Evolutionary conservation across 2,888 invertebrate genomes (phyloP).

Genomic region (Erynnis tages): DNA sequence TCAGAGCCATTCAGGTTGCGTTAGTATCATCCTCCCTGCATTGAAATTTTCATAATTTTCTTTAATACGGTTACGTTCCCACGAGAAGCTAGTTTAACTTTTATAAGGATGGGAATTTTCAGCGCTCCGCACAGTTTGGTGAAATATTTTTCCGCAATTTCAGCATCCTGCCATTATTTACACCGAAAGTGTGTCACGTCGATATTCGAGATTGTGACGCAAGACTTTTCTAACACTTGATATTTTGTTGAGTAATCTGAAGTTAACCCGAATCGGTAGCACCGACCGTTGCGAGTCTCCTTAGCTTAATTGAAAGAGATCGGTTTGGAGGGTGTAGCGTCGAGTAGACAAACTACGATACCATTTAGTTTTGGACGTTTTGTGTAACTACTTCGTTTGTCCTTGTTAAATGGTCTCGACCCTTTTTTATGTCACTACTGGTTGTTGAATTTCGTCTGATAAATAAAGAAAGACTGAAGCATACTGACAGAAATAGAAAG

Average conservation of each 20-base stretch:
- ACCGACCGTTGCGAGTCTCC: conserved; percentile 42
- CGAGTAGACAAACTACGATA: conserved; percentile 48
- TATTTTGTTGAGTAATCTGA: conserved; percentile 23
- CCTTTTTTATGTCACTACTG: background rate
- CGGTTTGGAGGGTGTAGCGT: conserved; percentile 51
- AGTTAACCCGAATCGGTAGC: conserved; percentile 20
- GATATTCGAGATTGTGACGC: conserved; percentile 24
- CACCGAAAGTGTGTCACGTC: conserved; percentile 23
- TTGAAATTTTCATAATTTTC: conserved; percentile 21
- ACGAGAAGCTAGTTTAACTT: conserved; percentile 20
- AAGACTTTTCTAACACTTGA: conserved; percentile 16
- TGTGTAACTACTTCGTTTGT: background rate
- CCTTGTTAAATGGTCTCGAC: background rate
- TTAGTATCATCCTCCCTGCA: conserved; percentile 2
- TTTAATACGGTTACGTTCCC: conserved; percentile 9
- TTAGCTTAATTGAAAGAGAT: conserved; percentile 76
- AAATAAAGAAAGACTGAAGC: too few relatives aligned
- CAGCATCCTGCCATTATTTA: conserved; percentile 25
- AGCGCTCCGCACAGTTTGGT: conserved; percentile 20
- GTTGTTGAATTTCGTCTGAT: too few relatives aligned
- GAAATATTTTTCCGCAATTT: conserved; percentile 27
- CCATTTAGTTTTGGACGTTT: conserved; percentile 30
- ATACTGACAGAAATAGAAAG: too few relatives aligned
- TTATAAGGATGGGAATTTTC: conserved; percentile 21
- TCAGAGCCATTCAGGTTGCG: background rate